Conservation (phyloP, 2,113 vertebrate genomes). For the Chloebia gouldiae region DNA sequence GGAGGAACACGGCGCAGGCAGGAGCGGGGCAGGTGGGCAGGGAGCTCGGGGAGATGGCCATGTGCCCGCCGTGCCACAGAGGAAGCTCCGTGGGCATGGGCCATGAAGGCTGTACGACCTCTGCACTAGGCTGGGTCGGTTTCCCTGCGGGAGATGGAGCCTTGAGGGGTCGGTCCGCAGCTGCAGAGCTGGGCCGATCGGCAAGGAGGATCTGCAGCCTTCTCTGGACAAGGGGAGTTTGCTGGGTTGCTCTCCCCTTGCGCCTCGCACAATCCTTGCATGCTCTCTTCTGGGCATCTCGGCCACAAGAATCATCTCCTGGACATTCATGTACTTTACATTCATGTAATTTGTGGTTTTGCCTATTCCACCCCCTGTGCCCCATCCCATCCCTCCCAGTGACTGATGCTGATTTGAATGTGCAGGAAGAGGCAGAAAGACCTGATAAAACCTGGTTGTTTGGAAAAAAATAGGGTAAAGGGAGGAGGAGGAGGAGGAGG, state of each 20-base stretch:
- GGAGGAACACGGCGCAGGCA: fast-evolving
- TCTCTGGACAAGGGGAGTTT: not conserved
- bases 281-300: not conserved
- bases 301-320: fast-evolving
- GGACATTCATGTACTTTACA: too few relatives aligned
- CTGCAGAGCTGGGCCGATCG: fast-evolving
- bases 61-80: too few relatives aligned
- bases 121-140: fast-evolving
- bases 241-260: not conserved
- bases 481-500: not conserved
- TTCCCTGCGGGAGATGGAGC: too few relatives aligned
- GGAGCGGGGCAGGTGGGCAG: not conserved
- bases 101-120: fast-evolving
- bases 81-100: too few relatives aligned
- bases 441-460: not conserved
- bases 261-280: not conserved
- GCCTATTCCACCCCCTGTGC: fast-evolving
- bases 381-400: fast-evolving
- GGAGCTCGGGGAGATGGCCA: too few relatives aligned
- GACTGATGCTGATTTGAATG: not conserved
- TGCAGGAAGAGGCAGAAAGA: not conserved
- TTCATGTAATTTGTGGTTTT: too few relatives aligned
- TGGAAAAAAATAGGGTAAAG: not conserved
- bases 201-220: not conserved
- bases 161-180: not conserved